phyloP scores from a whole-genome alignment of 2,888 invertebrate species.

The Epicampocera succincta region DNA sequence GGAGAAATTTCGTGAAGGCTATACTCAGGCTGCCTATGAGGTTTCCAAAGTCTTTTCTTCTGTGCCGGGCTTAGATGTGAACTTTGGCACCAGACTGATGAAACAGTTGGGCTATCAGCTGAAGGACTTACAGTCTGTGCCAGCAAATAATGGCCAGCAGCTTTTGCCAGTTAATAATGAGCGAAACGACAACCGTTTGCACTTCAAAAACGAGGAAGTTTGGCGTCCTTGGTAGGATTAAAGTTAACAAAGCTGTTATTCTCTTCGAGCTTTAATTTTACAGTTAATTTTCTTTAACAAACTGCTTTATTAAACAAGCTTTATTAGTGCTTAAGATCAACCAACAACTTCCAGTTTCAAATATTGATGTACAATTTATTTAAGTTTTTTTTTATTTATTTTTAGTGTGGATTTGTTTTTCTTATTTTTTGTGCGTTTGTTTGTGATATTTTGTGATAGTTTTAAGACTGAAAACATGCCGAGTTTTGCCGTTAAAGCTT shows the following conservation, averaged over 20 bases:
- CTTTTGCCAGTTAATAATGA: not conserved
- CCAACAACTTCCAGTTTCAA: slow-evolving; percentile 52
- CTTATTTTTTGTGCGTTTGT: slow-evolving; percentile 73
- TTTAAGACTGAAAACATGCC: slow-evolving; percentile 73
- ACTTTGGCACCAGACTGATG: slow-evolving; percentile 93
- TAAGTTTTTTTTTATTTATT: slow-evolving; percentile 36
- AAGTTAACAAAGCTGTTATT: not conserved
- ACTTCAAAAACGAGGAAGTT: slow-evolving; percentile 74
- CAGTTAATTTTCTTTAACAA: slow-evolving; percentile 50
- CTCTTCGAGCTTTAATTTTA: slow-evolving; percentile 12
- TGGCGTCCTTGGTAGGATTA: slow-evolving; percentile 76
- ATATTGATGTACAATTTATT: slow-evolving; percentile 58
- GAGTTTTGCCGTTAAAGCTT: slow-evolving; percentile 47
- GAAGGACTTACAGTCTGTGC: slow-evolving; percentile 82
- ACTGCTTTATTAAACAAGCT: slow-evolving; percentile 65
- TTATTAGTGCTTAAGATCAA: slow-evolving; percentile 69
- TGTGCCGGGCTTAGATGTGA: slow-evolving; percentile 92
- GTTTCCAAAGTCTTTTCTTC: slow-evolving; percentile 92
- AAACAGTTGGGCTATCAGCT: slow-evolving; percentile 93
- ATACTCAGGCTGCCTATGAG: slow-evolving; percentile 94
- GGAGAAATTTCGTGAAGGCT: slow-evolving; percentile 93
- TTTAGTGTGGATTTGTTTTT: slow-evolving; percentile 27
- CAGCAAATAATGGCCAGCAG: slow-evolving; percentile 29
- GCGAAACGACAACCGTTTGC: slow-evolving; percentile 52
- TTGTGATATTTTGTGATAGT: slow-evolving; percentile 78